Evolutionary conservation across 2,888 invertebrate species (phyloP), one percentile per base, ranked within the genome.

Genomic region (Galerucella pusilla): DNA sequence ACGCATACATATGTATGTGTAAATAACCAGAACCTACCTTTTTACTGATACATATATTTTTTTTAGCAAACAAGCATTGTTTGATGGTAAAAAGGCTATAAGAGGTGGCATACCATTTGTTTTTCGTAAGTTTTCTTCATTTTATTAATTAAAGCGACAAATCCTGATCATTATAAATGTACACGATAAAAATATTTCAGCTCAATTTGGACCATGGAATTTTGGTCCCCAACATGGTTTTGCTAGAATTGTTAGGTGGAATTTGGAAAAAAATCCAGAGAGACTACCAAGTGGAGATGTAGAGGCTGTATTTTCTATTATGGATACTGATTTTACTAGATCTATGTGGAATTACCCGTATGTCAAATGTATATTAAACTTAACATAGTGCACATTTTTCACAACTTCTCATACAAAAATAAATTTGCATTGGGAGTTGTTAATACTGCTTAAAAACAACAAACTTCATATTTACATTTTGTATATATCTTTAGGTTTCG

Each of bases 191-290:
- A 65, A 59, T 60, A 59, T 72, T 88, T 12, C 89, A 97, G 97
- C 98, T 83, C 96, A 97, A 90, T 98, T 97, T 89, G 98, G 97
- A 73, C 93, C 95, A 81, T 98, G 97, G 97, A 93, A 94, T 78
- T 95, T 94, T 89, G 97, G 98, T 6, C 97, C 98, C 5, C 97
- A 97, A 85, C 98, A 98, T 89, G 98, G 98, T 73, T 98, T 98
- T 90, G 97, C 97, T 71, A 91, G 97, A 85, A 94, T 97, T 85
- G 93, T 95, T 75, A 93, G 95, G 85, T 98, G 98, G 98, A 93
- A 93, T 83, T 90, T 97, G 81, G 96, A 96, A 88, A 94, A 96
- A 86, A 92, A 94, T 82, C 97, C 97, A 7, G 96, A 96, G 88
- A 90, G 96, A 81, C 89, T 96, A 83, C 94, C 95, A 77, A 96